Conservation (phyloP, 1,140 invertebrate species). For the Cecropterus lyciades region DNA sequence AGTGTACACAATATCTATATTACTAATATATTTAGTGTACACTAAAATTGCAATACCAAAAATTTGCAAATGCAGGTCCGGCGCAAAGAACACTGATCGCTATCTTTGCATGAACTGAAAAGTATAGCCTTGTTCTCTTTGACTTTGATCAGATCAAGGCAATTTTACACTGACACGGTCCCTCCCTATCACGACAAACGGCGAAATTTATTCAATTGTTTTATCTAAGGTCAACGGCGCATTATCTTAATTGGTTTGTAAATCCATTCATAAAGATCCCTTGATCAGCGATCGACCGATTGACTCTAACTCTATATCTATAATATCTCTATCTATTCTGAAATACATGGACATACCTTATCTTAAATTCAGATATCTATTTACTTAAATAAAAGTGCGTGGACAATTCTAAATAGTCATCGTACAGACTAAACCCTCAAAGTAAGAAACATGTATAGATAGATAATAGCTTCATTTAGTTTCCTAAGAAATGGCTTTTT, state of each 20-base stretch:
- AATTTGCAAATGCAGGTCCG: not conserved
- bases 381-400: too few relatives aligned
- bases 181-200: conserved; percentile 21
- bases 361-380: too few relatives aligned
- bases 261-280: not conserved
- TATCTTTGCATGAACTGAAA: conserved; percentile 54
- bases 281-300: not conserved
- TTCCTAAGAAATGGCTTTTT: too few relatives aligned
- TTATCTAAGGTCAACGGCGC: conserved; percentile 18
- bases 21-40: too few relatives aligned
- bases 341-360: too few relatives aligned
- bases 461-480: too few relatives aligned
- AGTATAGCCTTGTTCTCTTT: conserved; percentile 50
- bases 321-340: too few relatives aligned
- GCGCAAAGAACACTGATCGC: conserved; percentile 45
- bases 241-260: conserved; percentile 12
- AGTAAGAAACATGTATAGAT: too few relatives aligned
- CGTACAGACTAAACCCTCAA: too few relatives aligned
- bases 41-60: not conserved
- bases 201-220: conserved; percentile 25
- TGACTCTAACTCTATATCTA: not conserved
- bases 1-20: too few relatives aligned
- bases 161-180: conserved; percentile 10
- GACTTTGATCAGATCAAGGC: conserved; percentile 56
- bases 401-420: too few relatives aligned